These are phyloP conservation scores for Atherinomorus stipes DNA, from an alignment of 2,113 vertebrate genomes.

Conservation along the genomic window DNA sequence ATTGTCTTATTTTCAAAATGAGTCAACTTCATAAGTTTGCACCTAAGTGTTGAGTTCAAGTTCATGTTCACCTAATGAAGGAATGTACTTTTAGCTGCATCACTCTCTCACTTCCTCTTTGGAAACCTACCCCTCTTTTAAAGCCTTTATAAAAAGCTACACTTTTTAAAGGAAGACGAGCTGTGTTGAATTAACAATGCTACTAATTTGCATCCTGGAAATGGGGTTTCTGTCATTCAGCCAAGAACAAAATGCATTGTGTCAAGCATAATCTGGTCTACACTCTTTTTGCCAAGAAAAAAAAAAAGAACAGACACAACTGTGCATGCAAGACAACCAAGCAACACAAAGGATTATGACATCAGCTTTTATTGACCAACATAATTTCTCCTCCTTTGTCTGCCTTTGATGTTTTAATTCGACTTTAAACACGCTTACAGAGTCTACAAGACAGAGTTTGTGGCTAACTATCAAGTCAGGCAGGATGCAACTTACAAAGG, in stretches of 20 bases:
- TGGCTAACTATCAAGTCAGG: neutral
- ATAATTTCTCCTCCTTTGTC: neutral
- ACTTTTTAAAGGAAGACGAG: slow-evolving; percentile 44
- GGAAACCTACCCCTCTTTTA: slow-evolving; percentile 52
- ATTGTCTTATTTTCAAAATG: slow-evolving; percentile 2
- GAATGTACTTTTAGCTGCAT: slow-evolving; percentile 30
- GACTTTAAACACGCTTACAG: neutral
- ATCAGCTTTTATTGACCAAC: slow-evolving; percentile 20
- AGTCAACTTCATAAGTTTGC: slow-evolving; percentile 37
- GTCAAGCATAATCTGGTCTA: slow-evolving; percentile 47
- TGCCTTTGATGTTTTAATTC: neutral
- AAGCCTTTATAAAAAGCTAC: slow-evolving; percentile 43
- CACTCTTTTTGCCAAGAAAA: slow-evolving; percentile 31
- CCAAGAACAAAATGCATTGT: slow-evolving; percentile 69
- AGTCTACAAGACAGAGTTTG: neutral
- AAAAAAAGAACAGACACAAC: slow-evolving; percentile 21
- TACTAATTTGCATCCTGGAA: slow-evolving; percentile 74
- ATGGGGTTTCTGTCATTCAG: slow-evolving; percentile 70
- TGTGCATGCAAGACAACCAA: neutral
- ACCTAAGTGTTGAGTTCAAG: slow-evolving; percentile 39
- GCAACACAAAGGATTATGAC: neutral
- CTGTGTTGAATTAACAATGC: slow-evolving; percentile 62
- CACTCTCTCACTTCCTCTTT: slow-evolving; percentile 46
- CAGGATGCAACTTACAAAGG: neutral
- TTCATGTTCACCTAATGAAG: slow-evolving; percentile 34